Conservation (phyloP, 1,140 invertebrate genomes). For the Lineus longissimus region DNA sequence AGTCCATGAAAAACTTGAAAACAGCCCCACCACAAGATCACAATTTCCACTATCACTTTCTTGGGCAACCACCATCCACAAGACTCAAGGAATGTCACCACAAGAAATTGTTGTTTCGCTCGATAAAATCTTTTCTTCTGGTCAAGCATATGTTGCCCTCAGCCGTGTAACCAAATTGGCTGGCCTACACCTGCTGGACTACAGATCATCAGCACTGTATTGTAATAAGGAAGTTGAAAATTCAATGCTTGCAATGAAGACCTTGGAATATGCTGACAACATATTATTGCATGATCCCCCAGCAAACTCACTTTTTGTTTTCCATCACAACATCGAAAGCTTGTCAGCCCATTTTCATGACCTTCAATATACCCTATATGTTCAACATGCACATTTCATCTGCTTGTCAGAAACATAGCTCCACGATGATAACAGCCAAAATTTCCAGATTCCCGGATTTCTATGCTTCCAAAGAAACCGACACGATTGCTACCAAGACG, state of each 20-base stretch:
- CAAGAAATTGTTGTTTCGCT: slow-evolving; percentile 13
- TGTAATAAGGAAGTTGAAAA: background rate
- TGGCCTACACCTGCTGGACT: slow-evolving; percentile 9
- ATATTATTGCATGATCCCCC: no score
- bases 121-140: background rate
- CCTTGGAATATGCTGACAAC: background rate
- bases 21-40: background rate
- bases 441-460: background rate
- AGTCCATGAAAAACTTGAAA: background rate
- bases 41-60: slow-evolving; percentile 11
- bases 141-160: slow-evolving; percentile 15
- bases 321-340: no score
- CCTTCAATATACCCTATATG: no score
- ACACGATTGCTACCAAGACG: background rate
- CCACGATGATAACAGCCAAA: background rate
- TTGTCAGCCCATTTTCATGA: no score
- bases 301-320: no score
- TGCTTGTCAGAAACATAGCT: slow-evolving; percentile 9
- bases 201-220: slow-evolving; percentile 5
- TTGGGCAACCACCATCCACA: slow-evolving; percentile 19
- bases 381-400: background rate
- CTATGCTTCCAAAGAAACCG: slow-evolving; percentile 2
- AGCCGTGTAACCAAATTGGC: background rate
- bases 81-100: slow-evolving; percentile 15
- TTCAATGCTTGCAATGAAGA: background rate